phyloP scores from a whole-genome alignment of 2,888 invertebrate species.

The Phaonia tiefii region DNA sequence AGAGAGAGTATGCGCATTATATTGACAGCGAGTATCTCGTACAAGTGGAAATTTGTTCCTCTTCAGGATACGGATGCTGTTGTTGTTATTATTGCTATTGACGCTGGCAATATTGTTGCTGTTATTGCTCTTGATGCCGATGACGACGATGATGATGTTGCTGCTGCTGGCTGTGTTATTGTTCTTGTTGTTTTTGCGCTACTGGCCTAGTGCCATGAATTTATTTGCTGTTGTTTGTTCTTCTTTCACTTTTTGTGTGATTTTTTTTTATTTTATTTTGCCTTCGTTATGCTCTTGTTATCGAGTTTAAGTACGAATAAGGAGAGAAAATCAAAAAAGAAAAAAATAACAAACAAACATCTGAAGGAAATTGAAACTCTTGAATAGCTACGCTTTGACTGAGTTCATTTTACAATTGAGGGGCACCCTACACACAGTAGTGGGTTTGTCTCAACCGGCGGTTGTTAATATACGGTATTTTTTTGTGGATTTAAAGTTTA shows the following conservation, averaged over 20 bases:
- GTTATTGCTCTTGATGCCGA: slow-evolving; percentile 31
- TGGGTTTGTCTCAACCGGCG: no score
- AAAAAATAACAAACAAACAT: neutral
- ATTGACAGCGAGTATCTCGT: slow-evolving; percentile 49
- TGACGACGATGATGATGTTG: slow-evolving; percentile 8
- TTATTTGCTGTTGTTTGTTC: slow-evolving; percentile 52
- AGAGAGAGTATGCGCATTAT: slow-evolving; percentile 60
- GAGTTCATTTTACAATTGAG: neutral
- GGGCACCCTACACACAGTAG: neutral
- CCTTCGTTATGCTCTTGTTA: neutral
- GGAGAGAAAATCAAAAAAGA: no score
- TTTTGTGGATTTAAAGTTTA: no score
- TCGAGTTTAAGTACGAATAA: slow-evolving; percentile 28
- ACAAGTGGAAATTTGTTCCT: slow-evolving; percentile 19
- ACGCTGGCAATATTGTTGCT: slow-evolving; percentile 33
- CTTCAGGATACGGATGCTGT: slow-evolving; percentile 28
- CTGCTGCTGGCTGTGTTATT: neutral
- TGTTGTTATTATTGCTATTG: slow-evolving; percentile 7
- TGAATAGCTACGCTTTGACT: slow-evolving; percentile 37
- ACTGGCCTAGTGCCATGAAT: slow-evolving; percentile 67
- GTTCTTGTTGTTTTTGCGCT: slow-evolving; percentile 56
- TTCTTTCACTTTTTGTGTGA: slow-evolving; percentile 1
- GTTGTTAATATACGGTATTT: no score
- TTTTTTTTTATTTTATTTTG: neutral
- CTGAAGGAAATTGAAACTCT: slow-evolving; percentile 61